These are phyloP conservation scores for Microdon myrmicae DNA, from an alignment of 2,888 invertebrate genomes.

Conservation along the genomic window DNA sequence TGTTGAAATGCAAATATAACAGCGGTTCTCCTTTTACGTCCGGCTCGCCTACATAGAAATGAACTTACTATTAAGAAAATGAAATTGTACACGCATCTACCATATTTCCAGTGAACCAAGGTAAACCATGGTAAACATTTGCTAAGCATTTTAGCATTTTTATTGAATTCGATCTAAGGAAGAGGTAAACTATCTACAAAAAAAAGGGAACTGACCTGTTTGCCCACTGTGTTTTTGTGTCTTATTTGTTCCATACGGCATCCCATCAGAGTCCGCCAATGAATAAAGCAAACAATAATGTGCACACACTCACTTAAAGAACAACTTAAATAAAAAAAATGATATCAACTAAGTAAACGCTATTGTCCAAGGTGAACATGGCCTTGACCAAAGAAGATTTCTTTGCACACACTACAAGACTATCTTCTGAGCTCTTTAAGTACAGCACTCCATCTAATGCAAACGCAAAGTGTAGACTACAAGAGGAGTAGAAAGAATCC, in stretches of 20 bases:
- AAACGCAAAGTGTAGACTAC: slow-evolving; percentile 3
- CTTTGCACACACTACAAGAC: slow-evolving; percentile 16
- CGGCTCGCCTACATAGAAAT: too few species aligned
- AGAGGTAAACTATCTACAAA: too few species aligned
- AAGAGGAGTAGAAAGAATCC: neutral
- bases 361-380: slow-evolving; percentile 14
- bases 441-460: slow-evolving; percentile 11
- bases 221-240: slow-evolving; percentile 15
- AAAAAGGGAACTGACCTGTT: too few species aligned
- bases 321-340: neutral
- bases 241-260: neutral
- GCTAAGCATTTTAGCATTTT: too few species aligned
- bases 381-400: slow-evolving; percentile 49
- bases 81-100: too few species aligned
- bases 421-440: slow-evolving; percentile 10
- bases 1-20: too few species aligned
- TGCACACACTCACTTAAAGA: slow-evolving; percentile 13
- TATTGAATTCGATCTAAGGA: too few species aligned
- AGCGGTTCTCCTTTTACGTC: too few species aligned
- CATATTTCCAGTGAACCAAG: too few species aligned
- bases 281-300: slow-evolving; percentile 14
- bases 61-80: too few species aligned
- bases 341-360: slow-evolving; percentile 7
- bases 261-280: slow-evolving; percentile 21
- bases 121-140: too few species aligned